phyloP scores from a whole-genome alignment of 2,888 invertebrate genomes.

The Pristionchus arcanus region DNA sequence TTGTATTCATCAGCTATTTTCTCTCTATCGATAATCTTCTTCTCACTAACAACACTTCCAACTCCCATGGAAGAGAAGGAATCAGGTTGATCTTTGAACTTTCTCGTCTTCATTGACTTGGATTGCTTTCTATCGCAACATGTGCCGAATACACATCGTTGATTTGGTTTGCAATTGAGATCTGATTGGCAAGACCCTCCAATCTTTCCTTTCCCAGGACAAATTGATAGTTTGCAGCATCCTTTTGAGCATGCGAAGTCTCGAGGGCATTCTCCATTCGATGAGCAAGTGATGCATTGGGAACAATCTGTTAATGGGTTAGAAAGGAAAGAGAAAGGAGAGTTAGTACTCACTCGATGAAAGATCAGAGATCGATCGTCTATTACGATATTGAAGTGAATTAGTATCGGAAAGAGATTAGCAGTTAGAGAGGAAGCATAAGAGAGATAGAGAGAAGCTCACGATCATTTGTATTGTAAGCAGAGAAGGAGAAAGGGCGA shows the following conservation, averaged over 20 bases:
- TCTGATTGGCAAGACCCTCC: conserved; percentile 61
- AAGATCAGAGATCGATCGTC: not conserved
- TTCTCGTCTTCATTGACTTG: not conserved
- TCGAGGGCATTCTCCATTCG: conserved; percentile 66
- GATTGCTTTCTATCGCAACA: conserved; percentile 61
- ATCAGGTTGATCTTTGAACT: conserved; percentile 15
- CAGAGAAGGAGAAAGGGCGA: conserved; percentile 25
- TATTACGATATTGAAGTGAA: not conserved
- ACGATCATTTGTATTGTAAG: conserved; percentile 21
- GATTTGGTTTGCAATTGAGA: conserved; percentile 65
- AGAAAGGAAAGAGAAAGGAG: not conserved
- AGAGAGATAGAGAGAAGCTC: not conserved
- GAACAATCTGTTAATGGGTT: not conserved
- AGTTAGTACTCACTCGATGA: not conserved
- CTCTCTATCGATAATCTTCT: conserved; percentile 26
- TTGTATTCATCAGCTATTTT: conserved; percentile 31
- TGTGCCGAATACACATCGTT: conserved; percentile 66
- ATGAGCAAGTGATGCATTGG: conserved; percentile 53
- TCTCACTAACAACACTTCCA: conserved; percentile 8
- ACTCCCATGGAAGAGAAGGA: not conserved
- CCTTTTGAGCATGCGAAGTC: conserved; percentile 64
- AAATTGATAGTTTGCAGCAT: conserved; percentile 67
- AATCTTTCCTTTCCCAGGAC: conserved; percentile 61
- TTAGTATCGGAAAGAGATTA: conserved; percentile 23
- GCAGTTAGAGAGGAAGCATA: not conserved